Evolutionary conservation across 1,140 invertebrate species (phyloP).

Genomic region (Drosophila gunungcola): DNA sequence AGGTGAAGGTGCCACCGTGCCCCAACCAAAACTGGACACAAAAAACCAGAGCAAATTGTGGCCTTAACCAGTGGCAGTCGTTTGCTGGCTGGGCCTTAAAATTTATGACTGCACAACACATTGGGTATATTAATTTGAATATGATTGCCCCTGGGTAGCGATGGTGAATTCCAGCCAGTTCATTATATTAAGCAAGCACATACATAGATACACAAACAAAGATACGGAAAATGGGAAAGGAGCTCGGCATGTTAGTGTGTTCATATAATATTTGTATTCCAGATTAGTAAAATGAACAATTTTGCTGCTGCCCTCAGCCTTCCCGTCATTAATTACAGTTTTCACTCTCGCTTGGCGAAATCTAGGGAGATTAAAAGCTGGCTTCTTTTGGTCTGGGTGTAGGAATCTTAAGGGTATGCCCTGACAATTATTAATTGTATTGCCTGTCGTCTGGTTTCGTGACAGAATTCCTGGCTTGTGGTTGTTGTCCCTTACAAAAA

Average conservation of each 20-base stretch:
- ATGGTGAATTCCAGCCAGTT: constrained; percentile 53
- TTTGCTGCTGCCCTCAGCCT: constrained; percentile 42
- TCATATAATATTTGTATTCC: constrained; percentile 76
- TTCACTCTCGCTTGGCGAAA: constrained; percentile 55
- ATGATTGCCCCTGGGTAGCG: constrained; percentile 71
- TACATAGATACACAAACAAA: constrained; percentile 33
- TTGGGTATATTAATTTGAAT: constrained; percentile 84
- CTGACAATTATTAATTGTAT: constrained; percentile 78
- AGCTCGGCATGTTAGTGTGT: constrained; percentile 42
- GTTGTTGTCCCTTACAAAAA: constrained; percentile 25
- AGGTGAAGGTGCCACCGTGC: constrained; percentile 68
- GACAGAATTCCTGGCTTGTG: constrained; percentile 24
- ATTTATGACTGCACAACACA: constrained; percentile 80
- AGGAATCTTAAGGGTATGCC: constrained; percentile 14
- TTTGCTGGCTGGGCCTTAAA: constrained; percentile 52
- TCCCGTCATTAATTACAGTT: constrained; percentile 73
- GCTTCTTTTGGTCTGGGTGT: neutral
- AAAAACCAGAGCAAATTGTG: constrained; percentile 45
- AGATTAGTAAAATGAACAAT: constrained; percentile 80
- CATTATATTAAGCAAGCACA: constrained; percentile 68
- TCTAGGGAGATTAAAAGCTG: constrained; percentile 21
- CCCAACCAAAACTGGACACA: neutral
- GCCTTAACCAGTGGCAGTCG: constrained; percentile 41
- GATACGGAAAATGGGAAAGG: neutral
- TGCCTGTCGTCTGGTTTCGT: constrained; percentile 41